Evolutionary conservation across 2,797 vertebrate species (phyloP).

Genomic region (Pangasius macronema): DNA sequence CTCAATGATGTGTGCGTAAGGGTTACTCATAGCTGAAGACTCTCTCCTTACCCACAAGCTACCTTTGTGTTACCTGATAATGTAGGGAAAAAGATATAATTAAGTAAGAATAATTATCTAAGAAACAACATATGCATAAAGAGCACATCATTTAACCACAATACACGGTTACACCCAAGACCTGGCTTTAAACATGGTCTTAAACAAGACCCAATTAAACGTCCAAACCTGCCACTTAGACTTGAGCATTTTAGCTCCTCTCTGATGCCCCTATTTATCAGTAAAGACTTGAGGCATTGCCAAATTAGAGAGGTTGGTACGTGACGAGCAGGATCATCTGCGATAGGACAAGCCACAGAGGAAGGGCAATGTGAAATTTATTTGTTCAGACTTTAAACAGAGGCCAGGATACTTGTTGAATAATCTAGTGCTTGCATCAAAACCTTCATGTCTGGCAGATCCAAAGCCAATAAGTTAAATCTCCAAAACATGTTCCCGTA

Average conservation of each 20-base stretch:
- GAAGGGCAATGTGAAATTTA: neutral
- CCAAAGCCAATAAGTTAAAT: neutral
- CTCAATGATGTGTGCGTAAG: conserved; percentile 81
- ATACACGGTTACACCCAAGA: neutral
- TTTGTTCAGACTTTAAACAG: neutral
- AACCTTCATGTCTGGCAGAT: conserved; percentile 39
- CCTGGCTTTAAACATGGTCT: neutral
- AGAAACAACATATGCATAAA: neutral
- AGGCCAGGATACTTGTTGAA: conserved; percentile 2
- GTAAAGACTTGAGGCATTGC: conserved; percentile 42
- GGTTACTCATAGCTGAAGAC: conserved; percentile 77
- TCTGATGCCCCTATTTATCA: conserved; percentile 47
- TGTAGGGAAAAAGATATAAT: neutral
- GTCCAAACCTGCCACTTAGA: conserved; percentile 12
- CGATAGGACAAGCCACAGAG: conserved; percentile 19
- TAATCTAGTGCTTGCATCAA: conserved; percentile 44
- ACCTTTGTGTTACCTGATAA: conserved; percentile 18
- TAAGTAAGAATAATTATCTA: neutral
- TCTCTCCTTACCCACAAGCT: conserved; percentile 50
- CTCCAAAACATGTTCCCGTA: conserved; percentile 6
- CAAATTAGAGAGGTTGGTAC: conserved; percentile 46
- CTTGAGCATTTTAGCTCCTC: conserved; percentile 19
- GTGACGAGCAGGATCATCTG: conserved; percentile 42
- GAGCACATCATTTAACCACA: neutral
- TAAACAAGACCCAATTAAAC: neutral